These are phyloP conservation scores for Microchirus variegatus DNA, from an alignment of 2,797 vertebrate genomes.

Conservation along the genomic window DNA sequence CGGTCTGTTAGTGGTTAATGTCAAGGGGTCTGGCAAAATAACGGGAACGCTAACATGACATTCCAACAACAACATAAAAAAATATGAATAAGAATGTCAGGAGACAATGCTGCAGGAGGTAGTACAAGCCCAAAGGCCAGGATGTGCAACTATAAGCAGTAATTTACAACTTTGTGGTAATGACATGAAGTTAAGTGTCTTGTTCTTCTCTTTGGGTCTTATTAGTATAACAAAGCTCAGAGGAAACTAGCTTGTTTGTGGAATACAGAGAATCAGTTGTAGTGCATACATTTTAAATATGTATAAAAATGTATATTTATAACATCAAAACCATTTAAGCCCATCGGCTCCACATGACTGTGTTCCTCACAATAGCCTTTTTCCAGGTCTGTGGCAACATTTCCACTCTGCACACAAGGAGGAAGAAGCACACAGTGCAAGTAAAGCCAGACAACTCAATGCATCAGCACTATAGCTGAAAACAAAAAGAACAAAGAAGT, in stretches of 20 bases:
- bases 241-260: conserved; percentile 4
- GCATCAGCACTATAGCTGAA: no score
- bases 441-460: no score
- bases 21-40: not conserved
- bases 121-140: conserved; percentile 30
- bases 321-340: no score
- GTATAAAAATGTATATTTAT: no score
- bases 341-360: no score
- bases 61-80: not conserved
- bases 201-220: not conserved
- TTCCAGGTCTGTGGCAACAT: no score
- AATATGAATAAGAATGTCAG: conserved; percentile 17
- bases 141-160: conserved; percentile 30
- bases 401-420: no score
- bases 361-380: no score
- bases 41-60: not conserved
- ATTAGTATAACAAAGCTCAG: conserved; percentile 15
- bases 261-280: not conserved
- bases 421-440: no score
- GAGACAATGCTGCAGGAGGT: conserved; percentile 27
- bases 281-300: no score
- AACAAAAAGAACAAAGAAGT: no score
- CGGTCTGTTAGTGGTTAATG: not conserved
- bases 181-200: conserved; percentile 22
- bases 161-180: conserved; percentile 36